These are phyloP conservation scores for Cynodonichthys magdalenae DNA, from an alignment of 2,797 vertebrate species.

Conservation along the genomic window DNA sequence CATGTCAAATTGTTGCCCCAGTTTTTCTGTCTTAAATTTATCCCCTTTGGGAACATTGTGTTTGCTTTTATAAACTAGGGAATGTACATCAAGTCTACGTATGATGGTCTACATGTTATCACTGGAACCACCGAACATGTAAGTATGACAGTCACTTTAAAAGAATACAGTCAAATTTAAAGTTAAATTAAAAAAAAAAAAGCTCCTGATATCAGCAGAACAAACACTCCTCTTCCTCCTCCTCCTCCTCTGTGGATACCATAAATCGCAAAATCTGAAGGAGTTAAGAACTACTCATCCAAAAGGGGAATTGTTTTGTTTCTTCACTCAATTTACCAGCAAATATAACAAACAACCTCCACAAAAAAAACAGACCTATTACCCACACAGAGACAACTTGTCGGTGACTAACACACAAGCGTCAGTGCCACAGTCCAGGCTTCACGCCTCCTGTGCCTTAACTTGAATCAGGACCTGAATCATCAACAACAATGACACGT, in stretches of 20 bases:
- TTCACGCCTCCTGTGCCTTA: constrained; percentile 54
- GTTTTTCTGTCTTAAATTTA: constrained; percentile 18
- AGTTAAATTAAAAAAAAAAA: background rate
- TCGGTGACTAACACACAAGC: constrained; percentile 62
- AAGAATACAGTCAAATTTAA: background rate
- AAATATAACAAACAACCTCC: constrained; percentile 25
- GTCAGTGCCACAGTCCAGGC: constrained; percentile 42
- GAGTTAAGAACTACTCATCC: constrained; percentile 29
- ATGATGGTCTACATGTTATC: constrained; percentile 94
- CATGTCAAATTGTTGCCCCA: constrained; percentile 36
- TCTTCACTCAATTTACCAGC: constrained; percentile 3
- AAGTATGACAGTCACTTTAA: constrained; percentile 68
- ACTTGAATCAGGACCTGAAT: constrained; percentile 68
- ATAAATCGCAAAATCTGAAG: constrained; percentile 14
- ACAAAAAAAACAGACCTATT: constrained; percentile 35
- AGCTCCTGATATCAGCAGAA: constrained; percentile 6
- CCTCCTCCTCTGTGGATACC: background rate
- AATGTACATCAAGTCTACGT: constrained; percentile 98
- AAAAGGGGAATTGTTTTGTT: constrained; percentile 26
- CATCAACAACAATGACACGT: constrained; percentile 61
- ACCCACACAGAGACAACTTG: constrained; percentile 27
- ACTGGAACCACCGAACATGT: constrained; percentile 96
- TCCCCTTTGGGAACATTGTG: constrained; percentile 23
- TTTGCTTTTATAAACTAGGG: constrained; percentile 76
- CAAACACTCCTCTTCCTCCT: constrained; percentile 1